Conservation (phyloP, 2,113 vertebrate genomes). For the Chionis minor region DNA sequence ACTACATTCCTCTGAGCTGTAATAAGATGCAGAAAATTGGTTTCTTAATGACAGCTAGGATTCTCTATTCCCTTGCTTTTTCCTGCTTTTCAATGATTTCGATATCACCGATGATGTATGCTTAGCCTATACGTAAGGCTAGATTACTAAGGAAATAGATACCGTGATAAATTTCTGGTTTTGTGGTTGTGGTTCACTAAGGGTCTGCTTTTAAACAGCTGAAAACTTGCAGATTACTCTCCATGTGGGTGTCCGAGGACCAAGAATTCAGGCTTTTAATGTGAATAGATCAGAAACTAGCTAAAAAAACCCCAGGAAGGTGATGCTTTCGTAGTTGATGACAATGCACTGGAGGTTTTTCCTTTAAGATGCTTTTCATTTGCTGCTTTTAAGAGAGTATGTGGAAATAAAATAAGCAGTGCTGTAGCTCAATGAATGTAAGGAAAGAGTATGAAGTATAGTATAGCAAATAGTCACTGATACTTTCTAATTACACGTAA, state of each 20-base stretch:
- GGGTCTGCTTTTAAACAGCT: background rate
- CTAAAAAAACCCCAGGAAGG: background rate
- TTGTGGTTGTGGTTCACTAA: background rate
- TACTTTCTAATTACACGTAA: background rate
- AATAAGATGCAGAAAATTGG: background rate
- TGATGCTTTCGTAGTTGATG: background rate
- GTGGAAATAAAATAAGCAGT: background rate
- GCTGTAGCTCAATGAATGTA: background rate
- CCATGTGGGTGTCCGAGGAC: background rate
- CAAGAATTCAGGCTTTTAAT: background rate
- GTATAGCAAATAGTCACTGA: background rate
- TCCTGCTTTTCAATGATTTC: background rate
- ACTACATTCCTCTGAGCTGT: background rate
- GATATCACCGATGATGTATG: background rate
- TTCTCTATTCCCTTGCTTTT: background rate
- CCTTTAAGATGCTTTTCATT: background rate
- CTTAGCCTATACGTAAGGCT: background rate
- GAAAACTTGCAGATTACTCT: background rate
- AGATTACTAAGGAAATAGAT: background rate
- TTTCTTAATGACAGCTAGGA: background rate
- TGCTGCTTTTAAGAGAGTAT: background rate
- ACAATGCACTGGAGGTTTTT: background rate
- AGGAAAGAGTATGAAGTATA: background rate
- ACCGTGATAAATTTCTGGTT: fast-evolving
- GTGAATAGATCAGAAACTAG: background rate